Base-by-base conservation (phyloP, 2,113 vertebrate genomes). In the Otocyon megalotis region DNA sequence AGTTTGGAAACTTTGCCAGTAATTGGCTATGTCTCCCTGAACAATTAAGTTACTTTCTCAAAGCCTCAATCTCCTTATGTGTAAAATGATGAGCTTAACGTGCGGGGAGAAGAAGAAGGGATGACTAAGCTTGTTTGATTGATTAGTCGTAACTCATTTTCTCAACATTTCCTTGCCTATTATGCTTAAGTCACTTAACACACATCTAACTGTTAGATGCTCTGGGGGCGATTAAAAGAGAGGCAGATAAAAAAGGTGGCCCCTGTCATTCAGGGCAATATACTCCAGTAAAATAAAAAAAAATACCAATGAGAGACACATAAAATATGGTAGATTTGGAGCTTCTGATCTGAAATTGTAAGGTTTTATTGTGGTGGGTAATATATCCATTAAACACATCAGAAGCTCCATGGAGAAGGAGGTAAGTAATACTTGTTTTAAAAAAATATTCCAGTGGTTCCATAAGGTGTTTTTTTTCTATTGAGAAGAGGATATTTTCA, bases 1-100 rank as follows among this genome's bases (percentile, higher is more conserved):
- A 48, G 35, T 83, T 97, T 77, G 80, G 80, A 97, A 95, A 96
- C 35, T 86, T 85, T 94, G 94, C 90, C 87, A 93, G 62, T 76
- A 88, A 92, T 67, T 56, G 74, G 32, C 88, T 92, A 15, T 48
- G 88, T 88, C 60, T 96, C 88, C 48, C 84, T 53, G 15, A 95
- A 92, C 88, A 88, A 92, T 93, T 89, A 95, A 95, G 54, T 76
- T 67, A 80, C 77, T 92, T 95, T 94, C 35, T 94, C 37, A 93
- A 81, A 97, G 50, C 22, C 56, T 90, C 48, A 60, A n/a, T 83
- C 35, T 95, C 24, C 63, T 90, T 90, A 65, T 76, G 32, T 4
- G 17, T 85, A 83, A 95, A 96, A 67, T 60, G 65, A 93, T 77
- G n/a, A 72, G 20, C 14, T 84, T 84, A 50, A 77, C 84, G 50